These are phyloP conservation scores for Urophycis tenuis DNA, from an alignment of 2,797 vertebrate genomes.

Conservation along the genomic window DNA sequence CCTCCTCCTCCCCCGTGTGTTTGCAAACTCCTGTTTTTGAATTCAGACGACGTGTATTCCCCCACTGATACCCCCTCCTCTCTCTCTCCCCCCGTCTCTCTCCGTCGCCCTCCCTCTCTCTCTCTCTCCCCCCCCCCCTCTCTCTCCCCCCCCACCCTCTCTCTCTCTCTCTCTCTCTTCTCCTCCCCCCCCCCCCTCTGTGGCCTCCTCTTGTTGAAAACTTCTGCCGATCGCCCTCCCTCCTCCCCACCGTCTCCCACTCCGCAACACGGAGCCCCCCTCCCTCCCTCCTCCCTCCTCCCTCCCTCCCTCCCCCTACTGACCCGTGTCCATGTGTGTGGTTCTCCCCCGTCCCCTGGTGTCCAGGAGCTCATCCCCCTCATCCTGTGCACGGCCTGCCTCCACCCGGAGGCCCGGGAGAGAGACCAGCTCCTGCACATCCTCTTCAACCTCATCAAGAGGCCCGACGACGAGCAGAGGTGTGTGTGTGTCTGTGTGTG, in stretches of 20 bases:
- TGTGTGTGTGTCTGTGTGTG: conserved; percentile 55
- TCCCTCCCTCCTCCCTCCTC: background rate
- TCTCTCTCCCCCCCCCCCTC: too few species aligned
- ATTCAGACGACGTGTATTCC: background rate
- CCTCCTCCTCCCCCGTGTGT: background rate
- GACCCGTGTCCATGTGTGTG: background rate
- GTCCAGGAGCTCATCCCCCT: conserved; percentile 93
- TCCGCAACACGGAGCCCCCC: background rate
- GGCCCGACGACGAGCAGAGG: conserved; percentile 97
- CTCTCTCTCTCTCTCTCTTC: too few species aligned
- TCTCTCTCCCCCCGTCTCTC: conserved; percentile 36
- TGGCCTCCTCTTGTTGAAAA: too few species aligned
- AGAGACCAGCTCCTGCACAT: conserved; percentile 98
- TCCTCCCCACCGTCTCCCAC: background rate
- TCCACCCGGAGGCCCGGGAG: conserved; percentile 96
- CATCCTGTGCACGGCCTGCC: conserved; percentile 96
- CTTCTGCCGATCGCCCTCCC: background rate
- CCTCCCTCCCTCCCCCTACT: background rate
- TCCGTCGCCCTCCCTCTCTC: background rate
- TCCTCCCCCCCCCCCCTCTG: too few species aligned
- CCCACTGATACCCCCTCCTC: background rate
- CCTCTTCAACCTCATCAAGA: conserved; percentile 97
- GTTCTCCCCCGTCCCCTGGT: conserved; percentile 22
- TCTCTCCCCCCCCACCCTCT: too few species aligned
- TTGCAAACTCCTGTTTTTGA: conserved; percentile 1